Conservation (phyloP, 2,797 vertebrate genomes). For the Melanotaenia trifasciata region DNA sequence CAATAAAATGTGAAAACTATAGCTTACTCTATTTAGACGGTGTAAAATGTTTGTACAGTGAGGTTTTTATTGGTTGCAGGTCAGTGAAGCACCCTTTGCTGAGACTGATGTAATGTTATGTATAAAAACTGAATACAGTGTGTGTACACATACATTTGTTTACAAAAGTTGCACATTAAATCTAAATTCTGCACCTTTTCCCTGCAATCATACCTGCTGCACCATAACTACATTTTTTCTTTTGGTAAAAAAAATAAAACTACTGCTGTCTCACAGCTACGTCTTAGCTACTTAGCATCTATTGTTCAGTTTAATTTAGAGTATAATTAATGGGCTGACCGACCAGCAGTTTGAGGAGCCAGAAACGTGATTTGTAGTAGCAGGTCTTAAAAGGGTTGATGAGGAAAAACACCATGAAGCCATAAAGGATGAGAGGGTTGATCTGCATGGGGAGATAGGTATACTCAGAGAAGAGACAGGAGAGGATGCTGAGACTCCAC, state of each 20-base stretch:
- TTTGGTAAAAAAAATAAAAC: not conserved
- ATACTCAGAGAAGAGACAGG: conserved; percentile 91
- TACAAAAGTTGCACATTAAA: not conserved
- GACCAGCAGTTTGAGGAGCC: conserved; percentile 98
- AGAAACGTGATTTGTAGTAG: conserved; percentile 98
- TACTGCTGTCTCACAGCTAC: not conserved
- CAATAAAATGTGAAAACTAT: not conserved
- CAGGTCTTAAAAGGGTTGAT: conserved; percentile 97
- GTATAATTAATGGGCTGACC: conserved; percentile 61
- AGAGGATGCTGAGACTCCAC: conserved; percentile 96
- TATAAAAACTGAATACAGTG: too few species aligned
- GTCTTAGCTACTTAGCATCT: not conserved
- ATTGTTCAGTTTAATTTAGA: not conserved
- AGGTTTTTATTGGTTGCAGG: too few species aligned
- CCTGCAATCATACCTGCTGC: too few species aligned
- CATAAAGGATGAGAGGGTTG: conserved; percentile 94
- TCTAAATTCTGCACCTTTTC: too few species aligned
- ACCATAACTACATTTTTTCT: not conserved
- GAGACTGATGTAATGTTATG: too few species aligned
- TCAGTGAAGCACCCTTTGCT: too few species aligned
- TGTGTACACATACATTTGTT: not conserved
- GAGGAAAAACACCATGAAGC: conserved; percentile 96
- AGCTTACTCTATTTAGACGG: not conserved
- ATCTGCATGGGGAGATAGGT: conserved; percentile 91
- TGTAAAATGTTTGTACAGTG: not conserved